Conservation (phyloP, 2,113 vertebrate species). For the Perognathus longimembris region DNA sequence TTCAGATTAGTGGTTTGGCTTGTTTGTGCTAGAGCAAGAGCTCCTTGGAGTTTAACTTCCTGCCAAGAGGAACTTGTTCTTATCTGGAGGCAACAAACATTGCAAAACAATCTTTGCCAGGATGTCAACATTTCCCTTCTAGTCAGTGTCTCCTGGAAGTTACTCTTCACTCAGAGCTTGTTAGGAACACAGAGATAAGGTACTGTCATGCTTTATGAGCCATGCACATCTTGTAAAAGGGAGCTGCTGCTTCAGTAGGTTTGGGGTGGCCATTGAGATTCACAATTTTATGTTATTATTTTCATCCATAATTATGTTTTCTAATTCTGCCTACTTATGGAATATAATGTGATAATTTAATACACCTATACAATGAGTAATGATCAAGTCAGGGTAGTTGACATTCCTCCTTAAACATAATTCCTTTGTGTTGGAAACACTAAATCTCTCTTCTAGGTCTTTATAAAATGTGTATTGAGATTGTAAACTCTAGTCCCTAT, state of each 20-base stretch:
- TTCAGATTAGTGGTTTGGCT: conserved; percentile 86
- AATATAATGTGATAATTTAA: neutral
- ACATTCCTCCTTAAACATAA: neutral
- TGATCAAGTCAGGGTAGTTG: no score
- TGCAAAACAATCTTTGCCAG: neutral
- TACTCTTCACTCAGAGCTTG: no score
- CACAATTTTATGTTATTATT: neutral
- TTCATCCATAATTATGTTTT: neutral
- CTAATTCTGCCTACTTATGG: neutral
- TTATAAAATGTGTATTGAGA: neutral
- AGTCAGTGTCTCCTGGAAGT: neutral
- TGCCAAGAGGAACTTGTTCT: neutral
- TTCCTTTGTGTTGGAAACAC: neutral
- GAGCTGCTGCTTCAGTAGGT: no score
- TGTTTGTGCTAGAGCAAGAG: conserved; percentile 29
- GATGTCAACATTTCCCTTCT: neutral
- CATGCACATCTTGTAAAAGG: neutral
- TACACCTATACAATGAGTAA: neutral
- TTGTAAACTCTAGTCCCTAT: neutral
- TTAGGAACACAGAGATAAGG: neutral
- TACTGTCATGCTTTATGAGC: neutral
- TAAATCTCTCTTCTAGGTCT: neutral
- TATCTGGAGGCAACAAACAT: neutral
- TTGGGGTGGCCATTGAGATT: neutral
- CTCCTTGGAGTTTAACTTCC: neutral